Evolutionary conservation across 2,797 vertebrate genomes (phyloP).

Genomic region (Mus minutoides): DNA sequence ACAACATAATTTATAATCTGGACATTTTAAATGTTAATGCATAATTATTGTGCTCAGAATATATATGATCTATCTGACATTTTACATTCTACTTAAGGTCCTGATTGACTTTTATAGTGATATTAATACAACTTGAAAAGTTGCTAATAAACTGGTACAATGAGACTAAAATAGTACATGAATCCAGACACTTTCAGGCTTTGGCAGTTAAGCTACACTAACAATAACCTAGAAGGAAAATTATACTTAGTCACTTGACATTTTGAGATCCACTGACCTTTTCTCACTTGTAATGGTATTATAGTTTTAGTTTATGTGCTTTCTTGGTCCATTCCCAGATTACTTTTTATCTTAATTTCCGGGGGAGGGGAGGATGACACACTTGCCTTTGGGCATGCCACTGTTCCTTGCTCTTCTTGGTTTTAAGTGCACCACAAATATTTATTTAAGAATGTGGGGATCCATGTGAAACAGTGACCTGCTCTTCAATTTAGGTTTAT

Average conservation of each 20-base stretch:
- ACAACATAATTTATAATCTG: too few species aligned
- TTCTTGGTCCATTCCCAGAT: constrained; percentile 32
- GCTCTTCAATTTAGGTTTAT: rapidly evolving
- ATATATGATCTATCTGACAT: not conserved
- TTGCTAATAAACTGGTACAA: constrained; percentile 43
- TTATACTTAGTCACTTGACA: constrained; percentile 70
- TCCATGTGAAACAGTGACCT: rapidly evolving
- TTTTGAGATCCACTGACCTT: constrained; percentile 76
- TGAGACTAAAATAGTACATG: constrained; percentile 12
- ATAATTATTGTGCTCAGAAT: not conserved
- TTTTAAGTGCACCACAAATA: not conserved
- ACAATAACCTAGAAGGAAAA: not conserved
- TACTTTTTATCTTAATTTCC: constrained; percentile 19
- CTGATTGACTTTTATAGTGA: constrained; percentile 70
- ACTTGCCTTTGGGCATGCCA: not conserved
- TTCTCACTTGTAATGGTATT: constrained; percentile 53
- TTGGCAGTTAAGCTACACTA: constrained; percentile 39
- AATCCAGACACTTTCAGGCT: constrained; percentile 22
- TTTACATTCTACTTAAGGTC: constrained; percentile 48
- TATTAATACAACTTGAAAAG: constrained; percentile 66
- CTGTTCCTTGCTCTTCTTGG: not conserved
- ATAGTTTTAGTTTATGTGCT: constrained; percentile 73
- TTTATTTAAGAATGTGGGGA: not conserved
- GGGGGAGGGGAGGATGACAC: too few species aligned
- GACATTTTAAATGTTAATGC: not conserved